Base-by-base conservation (phyloP, 2,888 invertebrate genomes). In the Torymus tubicola region DNA sequence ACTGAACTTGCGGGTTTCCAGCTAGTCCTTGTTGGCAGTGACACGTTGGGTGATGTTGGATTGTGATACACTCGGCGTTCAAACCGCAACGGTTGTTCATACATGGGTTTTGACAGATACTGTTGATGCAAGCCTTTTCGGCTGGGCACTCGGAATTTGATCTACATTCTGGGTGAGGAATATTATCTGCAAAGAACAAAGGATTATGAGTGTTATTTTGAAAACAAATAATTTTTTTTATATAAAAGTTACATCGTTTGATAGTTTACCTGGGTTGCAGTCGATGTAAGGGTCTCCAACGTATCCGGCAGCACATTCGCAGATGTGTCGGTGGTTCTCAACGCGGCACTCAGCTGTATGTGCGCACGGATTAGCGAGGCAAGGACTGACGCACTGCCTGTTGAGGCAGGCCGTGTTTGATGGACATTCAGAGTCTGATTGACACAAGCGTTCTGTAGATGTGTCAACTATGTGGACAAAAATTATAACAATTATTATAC, bases 11-110 rank as follows among this genome's bases (percentile, higher is more conserved):
- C 53, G 98, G 97, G 91, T 97, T 96, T 82, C 98, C 98, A 72
- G 96, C 96, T 92, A 96, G 96, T 83, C 96, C 96, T 69, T 95
- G 93, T 18, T 96, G 96, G 89, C 98, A 98, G 87, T 93, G 93
- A 90, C 98, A 98, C 21, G 94, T 94, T 4, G 97, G 96, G 84
- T 96, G 94, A 88, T 96, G 97, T 85, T 94, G 93, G 64, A 93
- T 92, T 0, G 96, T 95, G 18, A 94, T 93, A 87, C 98, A 98
- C 83, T 96, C 93, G 0, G 97, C 96, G 82, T 95, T 94, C 12
- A 93, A 91, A 69, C 96, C 97, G 88, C 98, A 98, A 2, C 96
- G 95, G 86, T 95, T 94, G 64, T 93, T 94, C 21, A 95, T 93
- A 89, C 97, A 98, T 0, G 97, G 97, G 87, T 96, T 94, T 88